Base-by-base conservation (phyloP, 2,888 invertebrate species). In the Syrista parreyssii region DNA sequence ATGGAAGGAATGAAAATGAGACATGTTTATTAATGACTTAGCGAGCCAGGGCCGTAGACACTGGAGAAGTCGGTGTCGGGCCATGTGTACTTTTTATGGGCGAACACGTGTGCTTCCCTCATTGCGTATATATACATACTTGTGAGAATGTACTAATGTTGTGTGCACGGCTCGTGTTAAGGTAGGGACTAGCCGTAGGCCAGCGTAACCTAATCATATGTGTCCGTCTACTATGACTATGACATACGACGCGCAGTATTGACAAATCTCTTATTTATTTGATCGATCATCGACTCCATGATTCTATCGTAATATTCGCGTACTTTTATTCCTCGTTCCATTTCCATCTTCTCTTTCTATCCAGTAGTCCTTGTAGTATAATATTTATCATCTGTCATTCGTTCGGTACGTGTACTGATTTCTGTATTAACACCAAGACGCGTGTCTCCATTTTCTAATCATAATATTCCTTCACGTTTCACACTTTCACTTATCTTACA, bases 211-310 rank as follows among this genome's bases (percentile, higher is more conserved):
- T 55, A 55, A 55, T 55, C 55, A 55, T 55, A 55, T 55, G 23
- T 55, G 55, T 55, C 55, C 55, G 55, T 55, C 55, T 55, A 23
- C 85, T 85, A 82, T 82, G 82, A 82, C 80, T 82, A 86, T 82
- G 84, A 88, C 85, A 89, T 86, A 89, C 86, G 88, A 88, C 89
- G 83, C 86, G 87, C 89, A 90, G 91, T 90, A 90, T 90, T 90
- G 88, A 89, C 82, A 88, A 89, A 89, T 86, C 55, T 89, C 87
- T 89, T 89, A 90, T 91, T 90, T 91, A 91, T 91, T 91, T 90
- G 55, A 55, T 55, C 23, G 55, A 55, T 55, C 55, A 55, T 23
- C 55, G 55, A 55, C 23, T 55, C 23, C 55, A 55, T 23, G 55
- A 55, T 1, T 34, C 23, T 55, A 55, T 55, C 55, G 23, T 55